Conservation (phyloP, 1,140 invertebrate species). For the Acromyrmex echinatior region DNA sequence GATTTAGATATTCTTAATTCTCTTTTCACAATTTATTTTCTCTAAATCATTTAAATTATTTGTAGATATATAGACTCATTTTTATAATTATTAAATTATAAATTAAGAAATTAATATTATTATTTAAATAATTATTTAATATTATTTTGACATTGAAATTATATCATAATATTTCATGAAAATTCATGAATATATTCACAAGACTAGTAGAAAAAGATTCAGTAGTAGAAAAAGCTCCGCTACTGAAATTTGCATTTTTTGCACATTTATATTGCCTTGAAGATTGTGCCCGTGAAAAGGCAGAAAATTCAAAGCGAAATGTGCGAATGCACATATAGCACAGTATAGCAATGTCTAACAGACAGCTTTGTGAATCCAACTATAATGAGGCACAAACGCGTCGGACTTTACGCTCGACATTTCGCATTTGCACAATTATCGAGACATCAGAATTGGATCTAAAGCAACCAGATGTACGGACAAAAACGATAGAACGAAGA, state of each 20-base stretch:
- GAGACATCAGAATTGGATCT: constrained; percentile 6
- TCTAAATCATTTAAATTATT: background rate
- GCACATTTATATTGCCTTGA: background rate
- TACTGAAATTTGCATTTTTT: background rate
- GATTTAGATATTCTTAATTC: background rate
- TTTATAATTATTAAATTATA: background rate
- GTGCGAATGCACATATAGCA: background rate
- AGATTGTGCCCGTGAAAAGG: background rate
- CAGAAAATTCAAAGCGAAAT: constrained; percentile 34
- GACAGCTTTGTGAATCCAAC: background rate
- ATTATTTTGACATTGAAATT: background rate
- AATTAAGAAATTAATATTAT: background rate
- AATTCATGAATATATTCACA: background rate
- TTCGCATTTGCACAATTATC: constrained; percentile 5
- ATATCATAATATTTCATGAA: background rate
- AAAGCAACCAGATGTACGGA: background rate
- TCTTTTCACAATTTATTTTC: background rate
- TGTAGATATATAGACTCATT: background rate
- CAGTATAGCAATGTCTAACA: constrained; percentile 23
- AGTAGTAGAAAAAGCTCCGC: background rate
- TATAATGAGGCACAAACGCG: constrained; percentile 33
- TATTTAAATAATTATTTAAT: no score
- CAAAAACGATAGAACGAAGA: background rate
- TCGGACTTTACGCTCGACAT: background rate
- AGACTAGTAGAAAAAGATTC: background rate